phyloP scores from a whole-genome alignment of 2,888 invertebrate genomes.

The Exephanes ischioxanthus region DNA sequence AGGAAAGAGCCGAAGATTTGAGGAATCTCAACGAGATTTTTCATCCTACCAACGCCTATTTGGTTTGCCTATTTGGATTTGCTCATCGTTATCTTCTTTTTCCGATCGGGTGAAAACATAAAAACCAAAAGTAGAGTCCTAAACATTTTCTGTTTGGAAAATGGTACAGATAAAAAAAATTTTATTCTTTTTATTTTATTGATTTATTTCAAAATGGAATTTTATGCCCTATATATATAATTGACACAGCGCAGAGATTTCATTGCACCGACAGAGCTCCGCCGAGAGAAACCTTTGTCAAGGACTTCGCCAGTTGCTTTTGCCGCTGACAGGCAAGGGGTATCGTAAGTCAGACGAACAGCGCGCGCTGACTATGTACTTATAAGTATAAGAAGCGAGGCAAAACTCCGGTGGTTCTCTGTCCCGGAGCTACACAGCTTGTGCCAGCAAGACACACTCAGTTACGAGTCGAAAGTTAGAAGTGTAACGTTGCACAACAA shows the following conservation, averaged over 20 bases:
- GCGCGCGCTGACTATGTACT: constrained; percentile 16
- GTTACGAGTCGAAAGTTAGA: constrained; percentile 80
- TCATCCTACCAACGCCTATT: no score
- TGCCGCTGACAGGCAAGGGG: constrained; percentile 10
- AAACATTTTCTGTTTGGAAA: background rate
- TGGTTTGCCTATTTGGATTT: no score
- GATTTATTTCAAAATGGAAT: background rate
- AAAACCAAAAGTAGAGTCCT: background rate
- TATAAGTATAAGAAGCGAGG: constrained; percentile 14
- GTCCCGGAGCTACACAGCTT: constrained; percentile 15
- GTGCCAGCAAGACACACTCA: constrained; percentile 46
- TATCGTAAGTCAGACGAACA: constrained; percentile 16
- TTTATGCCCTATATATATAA: background rate
- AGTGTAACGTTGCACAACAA: constrained; percentile 79
- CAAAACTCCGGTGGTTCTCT: background rate
- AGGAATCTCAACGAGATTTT: constrained; percentile 16
- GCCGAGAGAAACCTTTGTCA: constrained; percentile 66
- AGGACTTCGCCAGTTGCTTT: constrained; percentile 66
- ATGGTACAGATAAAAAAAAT: background rate
- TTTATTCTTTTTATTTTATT: background rate
- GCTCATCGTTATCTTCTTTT: no score
- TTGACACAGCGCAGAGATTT: background rate
- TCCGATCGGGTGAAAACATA: background rate
- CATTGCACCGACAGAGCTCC: background rate
- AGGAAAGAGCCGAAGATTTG: background rate